These are phyloP conservation scores for Contarinia nasturtii DNA, from an alignment of 1,140 invertebrate genomes.

Conservation along the genomic window DNA sequence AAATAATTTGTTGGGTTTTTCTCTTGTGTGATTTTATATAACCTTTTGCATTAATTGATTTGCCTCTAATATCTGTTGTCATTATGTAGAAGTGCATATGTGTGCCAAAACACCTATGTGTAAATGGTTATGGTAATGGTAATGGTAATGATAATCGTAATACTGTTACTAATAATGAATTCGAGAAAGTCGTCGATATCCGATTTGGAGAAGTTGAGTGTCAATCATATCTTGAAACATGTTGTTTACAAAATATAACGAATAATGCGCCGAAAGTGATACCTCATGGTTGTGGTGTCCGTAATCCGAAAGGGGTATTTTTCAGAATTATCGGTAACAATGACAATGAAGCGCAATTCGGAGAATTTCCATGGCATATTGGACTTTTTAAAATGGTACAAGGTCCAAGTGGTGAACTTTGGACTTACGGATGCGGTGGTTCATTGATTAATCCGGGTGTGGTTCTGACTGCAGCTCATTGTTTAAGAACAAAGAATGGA, in stretches of 20 bases:
- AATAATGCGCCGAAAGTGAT: constrained; percentile 10
- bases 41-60: no score
- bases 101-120: no score
- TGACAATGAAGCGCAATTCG: constrained; percentile 36
- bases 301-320: constrained; percentile 41
- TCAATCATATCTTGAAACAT: constrained; percentile 32
- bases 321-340: constrained; percentile 40
- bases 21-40: no score
- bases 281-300: constrained; percentile 29
- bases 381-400: constrained; percentile 40
- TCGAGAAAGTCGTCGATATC: no score
- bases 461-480: constrained; percentile 53
- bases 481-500: constrained; percentile 19
- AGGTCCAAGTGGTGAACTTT: constrained; percentile 22
- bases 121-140: no score
- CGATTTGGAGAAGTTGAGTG: constrained; percentile 22
- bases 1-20: no score
- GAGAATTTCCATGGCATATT: constrained; percentile 66
- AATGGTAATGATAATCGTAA: no score
- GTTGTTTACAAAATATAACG: constrained; percentile 22
- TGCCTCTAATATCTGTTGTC: no score
- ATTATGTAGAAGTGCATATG: no score
- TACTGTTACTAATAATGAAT: no score
- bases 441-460: constrained; percentile 49
- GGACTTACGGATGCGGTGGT: constrained; percentile 56